Evolutionary conservation across 2,113 vertebrate species (phyloP), one percentile per base, ranked within the genome.

Genomic region (Cryptomyrus ogoouensis): DNA sequence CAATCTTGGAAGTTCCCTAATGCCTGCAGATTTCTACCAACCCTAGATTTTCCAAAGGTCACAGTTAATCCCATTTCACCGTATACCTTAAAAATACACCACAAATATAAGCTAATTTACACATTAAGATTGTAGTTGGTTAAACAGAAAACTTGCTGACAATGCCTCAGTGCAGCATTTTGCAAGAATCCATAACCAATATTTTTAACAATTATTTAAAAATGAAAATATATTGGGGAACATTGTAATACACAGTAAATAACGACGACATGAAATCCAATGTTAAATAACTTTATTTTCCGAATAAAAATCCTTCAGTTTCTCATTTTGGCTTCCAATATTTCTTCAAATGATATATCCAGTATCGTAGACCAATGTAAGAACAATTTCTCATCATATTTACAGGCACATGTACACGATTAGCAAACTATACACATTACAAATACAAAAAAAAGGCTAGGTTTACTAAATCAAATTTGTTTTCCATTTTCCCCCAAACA

Each of bases 261-360:
- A 89, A 85, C 3, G 27, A 39, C 39, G 52, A 39, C 88, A 90
- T 47, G 50, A 84, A 62, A 88, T 46, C 31, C 87, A 88, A 42
- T 92, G 93, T 94, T 95, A 95, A 96, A 95, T 92, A 95, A 94
- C 92, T 96, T 96, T 96, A 96, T 95, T 95, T 96, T 92, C 92
- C 93, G 92, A 83, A 95, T 95, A 95, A 94, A 96, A 96, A 96
- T 88, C 89, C 91, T 89, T 92, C 53, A 91, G 88, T 90, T 91
- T 50, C 89, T 88, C 89, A 91, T 93, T 91, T 90, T 91, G 89
- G 74, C 92, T 93, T 89, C 89, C 90, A 86, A 91, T 90, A 90
- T 87, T 88, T 92, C 88, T 80, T 91, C 83, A 62, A 88, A 89
- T 87, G 89, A 89, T 80, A 80, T 85, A 93, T 91, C 89, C 70